These are phyloP conservation scores for Pinctada fucata DNA, from an alignment of 2,888 invertebrate species.

Conservation along the genomic window DNA sequence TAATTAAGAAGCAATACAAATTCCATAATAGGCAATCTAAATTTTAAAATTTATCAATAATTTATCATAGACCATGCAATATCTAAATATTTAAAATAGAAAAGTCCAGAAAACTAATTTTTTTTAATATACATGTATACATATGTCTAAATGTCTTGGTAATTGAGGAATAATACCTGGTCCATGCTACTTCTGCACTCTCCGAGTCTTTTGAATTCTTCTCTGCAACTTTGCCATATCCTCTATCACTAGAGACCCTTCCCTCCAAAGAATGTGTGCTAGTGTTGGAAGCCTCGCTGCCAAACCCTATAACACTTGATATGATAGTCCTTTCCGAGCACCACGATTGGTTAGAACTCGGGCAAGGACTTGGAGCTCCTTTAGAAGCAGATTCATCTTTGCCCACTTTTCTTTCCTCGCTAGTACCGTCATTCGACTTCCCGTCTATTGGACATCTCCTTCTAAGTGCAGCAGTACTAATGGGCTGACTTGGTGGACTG, in stretches of 20 bases:
- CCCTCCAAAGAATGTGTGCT: neutral
- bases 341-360: neutral
- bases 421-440: neutral
- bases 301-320: conserved; percentile 28
- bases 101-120: no score
- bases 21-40: no score
- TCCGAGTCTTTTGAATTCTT: neutral
- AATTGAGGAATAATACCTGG: neutral
- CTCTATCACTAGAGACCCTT: neutral
- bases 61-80: no score
- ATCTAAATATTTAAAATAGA: no score
- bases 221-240: neutral
- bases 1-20: no score
- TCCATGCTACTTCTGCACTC: neutral
- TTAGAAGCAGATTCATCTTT: neutral
- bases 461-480: neutral
- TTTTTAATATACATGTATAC: no score
- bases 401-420: neutral
- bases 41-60: no score
- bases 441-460: neutral
- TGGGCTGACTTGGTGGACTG: neutral
- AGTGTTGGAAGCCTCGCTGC: neutral
- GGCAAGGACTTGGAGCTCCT: neutral
- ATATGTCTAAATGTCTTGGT: no score
- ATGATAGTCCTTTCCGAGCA: conserved; percentile 3